These are phyloP conservation scores for Diorhabda carinulata DNA, from an alignment of 1,140 invertebrate genomes.

Conservation along the genomic window DNA sequence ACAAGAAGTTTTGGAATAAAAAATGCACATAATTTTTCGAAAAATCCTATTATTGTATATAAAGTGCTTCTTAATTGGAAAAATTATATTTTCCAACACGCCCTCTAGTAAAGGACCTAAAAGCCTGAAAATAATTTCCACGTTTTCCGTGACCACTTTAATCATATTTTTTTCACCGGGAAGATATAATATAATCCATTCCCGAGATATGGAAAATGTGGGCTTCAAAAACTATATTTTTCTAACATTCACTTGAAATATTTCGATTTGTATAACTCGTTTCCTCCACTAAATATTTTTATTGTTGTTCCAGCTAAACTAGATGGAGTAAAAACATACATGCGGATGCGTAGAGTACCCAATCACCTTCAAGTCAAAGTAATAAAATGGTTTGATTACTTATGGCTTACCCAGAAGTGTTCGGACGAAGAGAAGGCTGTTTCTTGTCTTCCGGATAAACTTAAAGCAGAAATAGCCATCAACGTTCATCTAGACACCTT, in stretches of 20 bases:
- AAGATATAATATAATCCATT: no score
- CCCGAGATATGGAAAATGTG: neutral
- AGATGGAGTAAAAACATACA: slow-evolving; percentile 97
- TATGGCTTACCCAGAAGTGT: slow-evolving; percentile 98
- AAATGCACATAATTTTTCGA: no score
- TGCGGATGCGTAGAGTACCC: slow-evolving; percentile 93
- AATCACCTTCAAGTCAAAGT: slow-evolving; percentile 95
- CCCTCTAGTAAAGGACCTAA: no score
- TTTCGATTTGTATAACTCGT: neutral
- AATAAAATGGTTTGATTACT: slow-evolving; percentile 98
- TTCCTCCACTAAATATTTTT: neutral
- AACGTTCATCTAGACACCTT: slow-evolving; percentile 97
- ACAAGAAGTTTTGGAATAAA: no score
- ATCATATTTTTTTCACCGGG: no score
- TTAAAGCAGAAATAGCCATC: slow-evolving; percentile 98
- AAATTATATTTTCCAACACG: no score
- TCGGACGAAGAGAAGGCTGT: slow-evolving; percentile 95
- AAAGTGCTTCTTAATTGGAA: no score
- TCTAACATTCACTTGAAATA: neutral
- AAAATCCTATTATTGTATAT: no score
- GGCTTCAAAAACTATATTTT: neutral
- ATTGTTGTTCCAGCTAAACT: slow-evolving; percentile 79
- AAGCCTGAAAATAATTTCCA: no score
- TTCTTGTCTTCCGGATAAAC: slow-evolving; percentile 91
- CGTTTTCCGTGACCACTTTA: no score